Evolutionary conservation across 2,113 vertebrate genomes (phyloP).

Genomic region (Thinocorus orbignyianus): DNA sequence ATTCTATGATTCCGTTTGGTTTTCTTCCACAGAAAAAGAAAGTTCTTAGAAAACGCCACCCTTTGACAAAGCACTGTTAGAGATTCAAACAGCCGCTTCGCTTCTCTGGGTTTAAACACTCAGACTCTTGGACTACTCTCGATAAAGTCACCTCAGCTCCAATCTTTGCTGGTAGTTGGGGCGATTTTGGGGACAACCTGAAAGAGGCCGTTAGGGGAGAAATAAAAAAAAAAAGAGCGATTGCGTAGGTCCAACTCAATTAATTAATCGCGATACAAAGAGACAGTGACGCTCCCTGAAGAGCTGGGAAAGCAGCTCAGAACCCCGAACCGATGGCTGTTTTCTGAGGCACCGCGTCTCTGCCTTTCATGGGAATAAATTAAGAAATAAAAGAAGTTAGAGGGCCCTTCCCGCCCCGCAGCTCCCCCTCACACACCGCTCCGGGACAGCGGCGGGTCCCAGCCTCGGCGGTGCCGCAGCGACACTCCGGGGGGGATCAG

Average conservation of each 20-base stretch:
- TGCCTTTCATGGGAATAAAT: too few relatives aligned
- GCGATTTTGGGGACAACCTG: background rate
- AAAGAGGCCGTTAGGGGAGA: accelerated
- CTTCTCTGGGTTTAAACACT: background rate
- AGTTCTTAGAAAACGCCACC: background rate
- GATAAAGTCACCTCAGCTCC: background rate
- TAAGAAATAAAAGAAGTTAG: too few relatives aligned
- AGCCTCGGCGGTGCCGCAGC: background rate
- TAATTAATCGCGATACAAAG: accelerated
- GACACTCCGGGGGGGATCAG: background rate
- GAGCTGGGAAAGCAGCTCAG: background rate
- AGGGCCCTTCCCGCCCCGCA: background rate
- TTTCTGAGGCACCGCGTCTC: too few relatives aligned
- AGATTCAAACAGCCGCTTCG: accelerated
- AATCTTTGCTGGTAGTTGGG: accelerated
- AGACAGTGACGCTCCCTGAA: accelerated
- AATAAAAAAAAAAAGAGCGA: accelerated
- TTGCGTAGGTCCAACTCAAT: accelerated
- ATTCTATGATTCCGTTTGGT: background rate
- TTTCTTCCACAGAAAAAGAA: background rate
- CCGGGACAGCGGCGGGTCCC: background rate
- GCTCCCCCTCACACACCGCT: too few relatives aligned
- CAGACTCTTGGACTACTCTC: background rate
- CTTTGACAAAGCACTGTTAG: background rate
- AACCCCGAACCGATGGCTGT: accelerated